phyloP scores from a whole-genome alignment of 1,140 invertebrate species.

The Drosophila parvula region DNA sequence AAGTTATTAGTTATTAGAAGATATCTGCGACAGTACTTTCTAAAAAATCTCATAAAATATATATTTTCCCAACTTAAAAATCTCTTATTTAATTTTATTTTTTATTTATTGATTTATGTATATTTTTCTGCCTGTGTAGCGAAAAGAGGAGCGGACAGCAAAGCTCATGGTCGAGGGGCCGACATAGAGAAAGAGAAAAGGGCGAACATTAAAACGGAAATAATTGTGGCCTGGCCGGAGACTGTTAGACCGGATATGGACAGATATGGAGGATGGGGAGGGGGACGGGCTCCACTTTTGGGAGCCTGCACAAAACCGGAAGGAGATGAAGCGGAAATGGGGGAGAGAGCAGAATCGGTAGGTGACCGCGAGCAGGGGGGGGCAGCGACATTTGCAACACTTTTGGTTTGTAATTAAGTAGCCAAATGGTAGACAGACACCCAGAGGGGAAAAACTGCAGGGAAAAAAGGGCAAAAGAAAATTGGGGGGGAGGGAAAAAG shows the following conservation, averaged over 20 bases:
- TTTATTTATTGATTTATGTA: not conserved
- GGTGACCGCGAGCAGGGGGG: constrained; percentile 9
- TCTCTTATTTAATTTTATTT: not conserved
- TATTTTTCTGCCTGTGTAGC: constrained; percentile 2
- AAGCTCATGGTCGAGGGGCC: constrained; percentile 26
- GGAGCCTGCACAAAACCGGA: constrained; percentile 6
- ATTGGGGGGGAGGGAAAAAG: not conserved
- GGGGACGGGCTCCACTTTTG: not conserved
- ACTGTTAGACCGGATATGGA: constrained; percentile 37
- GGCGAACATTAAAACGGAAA: constrained; percentile 70
- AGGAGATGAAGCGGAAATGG: constrained; percentile 2
- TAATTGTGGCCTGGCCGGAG: constrained; percentile 69
- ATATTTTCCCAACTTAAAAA: not conserved
- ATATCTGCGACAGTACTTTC: not conserved
- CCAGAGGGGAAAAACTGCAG: constrained; percentile 1
- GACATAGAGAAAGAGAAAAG: constrained; percentile 1
- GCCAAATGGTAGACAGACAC: constrained; percentile 23
- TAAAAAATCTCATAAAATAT: not conserved
- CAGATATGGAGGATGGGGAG: not conserved
- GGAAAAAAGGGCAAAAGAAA: not conserved
- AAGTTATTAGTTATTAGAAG: too few species aligned
- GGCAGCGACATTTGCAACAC: constrained; percentile 61
- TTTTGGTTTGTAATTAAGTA: constrained; percentile 68
- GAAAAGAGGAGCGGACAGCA: constrained; percentile 11
- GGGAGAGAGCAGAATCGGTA: constrained; percentile 1